Percentiles rank a stretch among this genome's conserved stretches.
These are phyloP conservation scores for Netelia virgata DNA, from an alignment of 2,888 invertebrate species.

Conservation along the genomic window DNA sequence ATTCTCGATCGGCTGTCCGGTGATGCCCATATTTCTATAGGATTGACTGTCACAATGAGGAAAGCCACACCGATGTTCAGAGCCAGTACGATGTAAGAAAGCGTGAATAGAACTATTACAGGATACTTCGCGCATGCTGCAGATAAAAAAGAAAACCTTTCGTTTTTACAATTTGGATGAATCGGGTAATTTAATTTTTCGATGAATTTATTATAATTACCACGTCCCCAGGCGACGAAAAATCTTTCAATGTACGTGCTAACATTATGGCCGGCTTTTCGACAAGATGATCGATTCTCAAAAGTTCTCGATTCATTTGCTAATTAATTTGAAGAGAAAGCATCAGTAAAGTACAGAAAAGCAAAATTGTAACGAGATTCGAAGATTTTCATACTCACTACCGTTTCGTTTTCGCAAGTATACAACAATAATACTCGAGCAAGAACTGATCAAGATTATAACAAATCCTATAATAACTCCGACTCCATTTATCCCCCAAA, in stretches of 20 bases:
- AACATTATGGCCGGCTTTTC: neutral
- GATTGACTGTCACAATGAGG: slow-evolving; percentile 93
- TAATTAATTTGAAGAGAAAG: neutral
- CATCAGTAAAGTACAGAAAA: neutral
- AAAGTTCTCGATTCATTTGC: neutral
- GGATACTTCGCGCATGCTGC: slow-evolving; percentile 90
- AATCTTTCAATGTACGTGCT: slow-evolving; percentile 78
- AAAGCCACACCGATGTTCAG: slow-evolving; percentile 89
- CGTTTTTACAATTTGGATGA: neutral
- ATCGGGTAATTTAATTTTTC: neutral
- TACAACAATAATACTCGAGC: slow-evolving; percentile 76
- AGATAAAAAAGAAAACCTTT: slow-evolving; percentile 50
- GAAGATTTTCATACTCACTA: slow-evolving; percentile 45
- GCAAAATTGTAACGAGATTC: neutral
- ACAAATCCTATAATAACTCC: slow-evolving; percentile 88
- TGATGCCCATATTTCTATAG: slow-evolving; percentile 97
- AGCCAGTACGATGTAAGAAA: slow-evolving; percentile 87
- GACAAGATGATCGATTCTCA: neutral
- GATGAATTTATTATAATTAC: slow-evolving; percentile 77
- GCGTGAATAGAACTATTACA: slow-evolving; percentile 87
- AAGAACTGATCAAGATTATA: slow-evolving; percentile 85
- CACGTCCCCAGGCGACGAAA: slow-evolving; percentile 85
- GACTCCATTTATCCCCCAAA: slow-evolving; percentile 88
- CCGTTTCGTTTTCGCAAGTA: slow-evolving; percentile 18
- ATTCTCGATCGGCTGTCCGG: slow-evolving; percentile 91